Conservation (phyloP, 2,113 vertebrate genomes). For the Notechis scutatus region DNA sequence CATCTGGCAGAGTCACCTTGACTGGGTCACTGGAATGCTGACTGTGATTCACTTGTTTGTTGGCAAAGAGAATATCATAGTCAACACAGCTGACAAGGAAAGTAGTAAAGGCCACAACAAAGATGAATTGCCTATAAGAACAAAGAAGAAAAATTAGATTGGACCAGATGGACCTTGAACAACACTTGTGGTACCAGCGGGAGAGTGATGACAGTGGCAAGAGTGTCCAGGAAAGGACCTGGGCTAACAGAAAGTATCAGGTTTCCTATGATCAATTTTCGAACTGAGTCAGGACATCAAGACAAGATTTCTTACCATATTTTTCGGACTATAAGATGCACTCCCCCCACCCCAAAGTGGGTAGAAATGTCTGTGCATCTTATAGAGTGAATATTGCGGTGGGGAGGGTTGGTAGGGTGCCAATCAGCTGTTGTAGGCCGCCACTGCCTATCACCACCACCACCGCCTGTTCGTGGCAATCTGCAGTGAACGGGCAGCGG, state of each 20-base stretch:
- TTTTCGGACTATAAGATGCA: too few relatives aligned
- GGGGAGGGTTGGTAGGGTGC: too few relatives aligned
- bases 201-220: constrained; percentile 95
- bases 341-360: too few relatives aligned
- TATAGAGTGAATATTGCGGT: too few relatives aligned
- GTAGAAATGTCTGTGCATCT: too few relatives aligned
- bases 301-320: neutral
- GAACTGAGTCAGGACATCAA: neutral
- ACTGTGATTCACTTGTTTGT: constrained; percentile 94
- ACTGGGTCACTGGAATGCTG: constrained; percentile 80
- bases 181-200: constrained; percentile 92
- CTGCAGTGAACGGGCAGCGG: too few relatives aligned
- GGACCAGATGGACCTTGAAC: constrained; percentile 77
- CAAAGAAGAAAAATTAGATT: neutral
- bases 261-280: too few relatives aligned
- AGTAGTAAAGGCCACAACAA: constrained; percentile 95
- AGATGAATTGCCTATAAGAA: constrained; percentile 88
- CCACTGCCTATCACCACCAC: too few relatives aligned
- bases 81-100: constrained; percentile 97
- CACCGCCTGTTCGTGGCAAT: too few relatives aligned
- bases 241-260: neutral
- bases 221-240: constrained; percentile 72
- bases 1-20: constrained; percentile 94
- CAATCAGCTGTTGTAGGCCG: too few relatives aligned
- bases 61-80: constrained; percentile 98